Base-by-base conservation (phyloP, 2,113 vertebrate genomes). In the Phaethon lepturus region DNA sequence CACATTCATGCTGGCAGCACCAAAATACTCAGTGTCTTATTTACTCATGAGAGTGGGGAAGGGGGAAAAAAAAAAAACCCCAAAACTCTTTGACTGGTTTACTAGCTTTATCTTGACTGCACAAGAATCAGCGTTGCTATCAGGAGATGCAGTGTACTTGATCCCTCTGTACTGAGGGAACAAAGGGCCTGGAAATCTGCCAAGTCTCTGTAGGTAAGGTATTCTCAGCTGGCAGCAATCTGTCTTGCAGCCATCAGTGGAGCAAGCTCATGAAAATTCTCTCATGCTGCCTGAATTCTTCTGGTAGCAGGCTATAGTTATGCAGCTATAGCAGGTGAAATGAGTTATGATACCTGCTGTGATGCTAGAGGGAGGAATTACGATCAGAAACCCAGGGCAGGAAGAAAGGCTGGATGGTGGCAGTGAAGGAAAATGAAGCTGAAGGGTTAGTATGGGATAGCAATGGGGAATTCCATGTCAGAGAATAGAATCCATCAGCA, bases 131-230 rank as follows among this genome's bases (percentile, higher is more conserved):
- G 28, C 2, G 4, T 2, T 33, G 47, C 33, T 71, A 35, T 84
- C 64, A 49, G 74, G 82, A 74, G 72, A 47, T 45, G 29, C 68
- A 52, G 53, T 0, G 4, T 17, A 17, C 76, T 86, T 90, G 88
- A 91, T 88, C 67, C 75, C 33, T 62, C 75, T 88, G 35, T 62
- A 13, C 3, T 42, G 53, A 79, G 53, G 40, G 40, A 93, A 92
- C 62, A 95, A 95, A 95, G 63, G 71, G 22, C 17, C 84, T 96
- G 93, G 96, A 92, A 55, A 31, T 62, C 44, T 90, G 93, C 84
- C 93, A 96, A 69, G n/a, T 85, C 87, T 60, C 78, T 31, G 8
- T 10, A 87, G 93, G 77, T 93, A 52, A 69, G 72, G 25, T 59
- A 55, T 72, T 49, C 40, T 81, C 90, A 79, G 73, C 66, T 91